Conservation (phyloP, 30 jellyfish, hydroid and myxozoan genomes). For the Sanderia malayensis region DNA sequence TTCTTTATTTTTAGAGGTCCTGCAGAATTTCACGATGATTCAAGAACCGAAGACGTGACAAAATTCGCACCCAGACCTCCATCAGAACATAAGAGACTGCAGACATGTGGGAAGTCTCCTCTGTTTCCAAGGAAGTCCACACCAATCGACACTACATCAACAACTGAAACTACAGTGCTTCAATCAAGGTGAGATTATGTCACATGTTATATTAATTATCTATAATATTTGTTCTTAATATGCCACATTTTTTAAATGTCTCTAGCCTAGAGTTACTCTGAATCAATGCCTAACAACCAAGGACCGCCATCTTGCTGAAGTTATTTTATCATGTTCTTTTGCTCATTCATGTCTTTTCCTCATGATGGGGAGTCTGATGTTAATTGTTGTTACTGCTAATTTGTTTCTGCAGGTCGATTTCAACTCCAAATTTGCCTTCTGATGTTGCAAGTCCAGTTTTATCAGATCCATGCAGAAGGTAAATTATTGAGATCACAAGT, state of each 20-base stretch:
- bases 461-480: constrained; percentile 56
- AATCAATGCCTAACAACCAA: no score
- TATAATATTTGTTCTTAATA: no score
- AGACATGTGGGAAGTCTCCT: not conserved
- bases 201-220: no score
- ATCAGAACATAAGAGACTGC: not conserved
- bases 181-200: constrained; percentile 9
- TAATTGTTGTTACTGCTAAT: no score
- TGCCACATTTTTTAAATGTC: no score
- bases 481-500: no score
- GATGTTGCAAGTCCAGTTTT: not conserved
- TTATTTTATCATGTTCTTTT: no score
- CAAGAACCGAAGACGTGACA: not conserved
- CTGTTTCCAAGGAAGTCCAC: not conserved
- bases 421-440: constrained; percentile 45
- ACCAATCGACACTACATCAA: not conserved
- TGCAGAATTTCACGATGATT: not conserved
- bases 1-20: not conserved
- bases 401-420: constrained; percentile 16
- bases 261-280: no score
- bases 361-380: no score
- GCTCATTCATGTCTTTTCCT: no score
- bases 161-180: not conserved
- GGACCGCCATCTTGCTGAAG: no score
- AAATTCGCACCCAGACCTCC: not conserved